Evolutionary conservation across 2,113 vertebrate species (phyloP).

Genomic region (Eubucco bourcierii): DNA sequence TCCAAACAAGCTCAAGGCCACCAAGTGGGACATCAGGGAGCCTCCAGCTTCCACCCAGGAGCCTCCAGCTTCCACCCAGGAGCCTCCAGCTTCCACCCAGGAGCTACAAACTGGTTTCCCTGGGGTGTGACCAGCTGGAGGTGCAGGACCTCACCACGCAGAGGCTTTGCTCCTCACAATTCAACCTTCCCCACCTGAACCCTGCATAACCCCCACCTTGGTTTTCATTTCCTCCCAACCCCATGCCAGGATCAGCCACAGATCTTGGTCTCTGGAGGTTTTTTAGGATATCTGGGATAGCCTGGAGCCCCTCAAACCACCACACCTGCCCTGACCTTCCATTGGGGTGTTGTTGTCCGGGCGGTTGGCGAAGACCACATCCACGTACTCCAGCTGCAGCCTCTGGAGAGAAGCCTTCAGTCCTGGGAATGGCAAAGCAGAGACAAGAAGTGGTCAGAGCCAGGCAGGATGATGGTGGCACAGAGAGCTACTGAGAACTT

Average conservation of each 20-base stretch:
- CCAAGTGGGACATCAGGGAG: neutral
- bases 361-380: conserved; percentile 96
- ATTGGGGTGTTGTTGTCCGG: conserved; percentile 97
- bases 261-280: too few species aligned
- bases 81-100: neutral
- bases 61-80: neutral
- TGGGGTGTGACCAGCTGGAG: neutral
- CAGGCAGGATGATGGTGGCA: too few species aligned
- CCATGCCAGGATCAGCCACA: neutral
- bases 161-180: neutral
- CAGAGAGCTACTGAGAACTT: too few species aligned
- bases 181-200: neutral
- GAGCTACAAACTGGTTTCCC: neutral
- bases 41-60: neutral
- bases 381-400: conserved; percentile 96
- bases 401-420: conserved; percentile 94
- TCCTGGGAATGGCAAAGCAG: conserved; percentile 72
- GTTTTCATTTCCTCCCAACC: neutral
- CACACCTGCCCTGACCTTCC: conserved; percentile 83
- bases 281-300: too few species aligned
- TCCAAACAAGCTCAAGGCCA: neutral
- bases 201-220: neutral
- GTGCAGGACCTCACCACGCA: neutral
- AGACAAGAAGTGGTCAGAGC: neutral
- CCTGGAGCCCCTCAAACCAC: too few species aligned